Evolutionary conservation across 1,140 invertebrate genomes (phyloP), one percentile per base, ranked within the genome.

Genomic region (Drosophila bifasciata): DNA sequence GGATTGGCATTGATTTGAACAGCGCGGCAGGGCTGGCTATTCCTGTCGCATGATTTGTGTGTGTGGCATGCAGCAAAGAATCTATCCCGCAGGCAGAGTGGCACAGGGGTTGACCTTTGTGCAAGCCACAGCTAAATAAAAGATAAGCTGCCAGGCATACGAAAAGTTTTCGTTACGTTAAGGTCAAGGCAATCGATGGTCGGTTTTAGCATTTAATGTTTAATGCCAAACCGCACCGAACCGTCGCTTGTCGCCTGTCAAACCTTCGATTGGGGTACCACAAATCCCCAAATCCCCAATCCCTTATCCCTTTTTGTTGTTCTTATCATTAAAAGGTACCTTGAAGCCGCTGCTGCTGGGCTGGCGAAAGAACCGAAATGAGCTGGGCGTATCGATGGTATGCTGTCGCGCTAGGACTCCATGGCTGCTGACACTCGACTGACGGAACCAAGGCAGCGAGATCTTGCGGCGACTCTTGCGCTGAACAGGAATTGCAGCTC

Each of bases 371-470:
- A 91, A 80, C 8, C 91, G 95, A 93, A 96, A 96, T 41, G 96
- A 96, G 86, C 95, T 94, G 73, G 96, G 96, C 63, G 96, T 96
- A 92, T 97, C 96, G 93, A 97, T 97, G 91, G 96, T 97, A 88
- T 97, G 96, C 91, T 97, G 96, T 17, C 96, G 94, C 39, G 96
- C 94, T 23, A 97, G 93, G 39, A 93, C 93, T 59, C 94, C 94
- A 88, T 96, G 95, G 70, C 94, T 93, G 79, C 93, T 93, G 62
- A 95, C 94, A 28, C 96, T 96, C 59, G 93, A 94, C 92, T 97
- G 96, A 46, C 96, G 93, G 92, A 97, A 97, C 96, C 96, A 97
- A 44, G 96, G 96, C 81, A 97, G 92, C 43, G 96, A 97, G 75
- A 97, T 97, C 92, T 97, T 97, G 60, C 96, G 93, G 50, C 95